A percentile compares a stretch with the other conserved stretches of the same genome.
Evolutionary conservation across 2,888 invertebrate species (phyloP).

Genomic region (Erebia epiphron): DNA sequence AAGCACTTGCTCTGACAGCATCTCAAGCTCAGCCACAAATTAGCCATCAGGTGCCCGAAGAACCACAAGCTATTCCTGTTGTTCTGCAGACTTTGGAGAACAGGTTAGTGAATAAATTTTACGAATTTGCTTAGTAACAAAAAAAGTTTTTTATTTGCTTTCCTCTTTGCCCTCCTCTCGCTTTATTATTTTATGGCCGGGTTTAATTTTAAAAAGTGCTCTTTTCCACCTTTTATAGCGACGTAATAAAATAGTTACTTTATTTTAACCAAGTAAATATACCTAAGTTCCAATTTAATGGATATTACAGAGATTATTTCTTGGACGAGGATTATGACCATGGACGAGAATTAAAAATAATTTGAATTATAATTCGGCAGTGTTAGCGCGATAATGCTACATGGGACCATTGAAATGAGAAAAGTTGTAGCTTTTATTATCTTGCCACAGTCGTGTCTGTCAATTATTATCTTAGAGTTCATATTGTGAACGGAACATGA

Average conservation of each 20-base stretch:
- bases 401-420: constrained; percentile 21
- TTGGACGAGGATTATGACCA: not conserved
- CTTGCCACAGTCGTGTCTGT: not conserved
- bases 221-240: constrained; percentile 11
- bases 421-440: constrained; percentile 26
- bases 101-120: constrained; percentile 61
- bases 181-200: constrained; percentile 30
- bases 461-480: not conserved
- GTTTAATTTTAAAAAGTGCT: constrained; percentile 18
- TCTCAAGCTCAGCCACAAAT: constrained; percentile 62
- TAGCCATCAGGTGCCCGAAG: constrained; percentile 51
- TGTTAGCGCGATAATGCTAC: constrained; percentile 3
- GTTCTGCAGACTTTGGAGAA: constrained; percentile 51
- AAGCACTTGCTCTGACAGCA: constrained; percentile 89
- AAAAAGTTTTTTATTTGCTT: constrained; percentile 38
- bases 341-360: constrained; percentile 1
- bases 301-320: not conserved
- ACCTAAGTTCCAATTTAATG: not conserved
- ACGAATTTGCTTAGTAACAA: constrained; percentile 27
- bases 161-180: constrained; percentile 44
- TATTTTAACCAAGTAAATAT: constrained; percentile 9
- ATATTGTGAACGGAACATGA: not conserved
- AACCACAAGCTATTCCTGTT: constrained; percentile 45
- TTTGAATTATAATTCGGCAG: not conserved
- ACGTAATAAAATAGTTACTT: constrained; percentile 11